Percentiles rank a stretch among this genome's conserved stretches.
These are phyloP conservation scores for Sciurus niger DNA, from an alignment of 2,113 vertebrate species.

Conservation along the genomic window DNA sequence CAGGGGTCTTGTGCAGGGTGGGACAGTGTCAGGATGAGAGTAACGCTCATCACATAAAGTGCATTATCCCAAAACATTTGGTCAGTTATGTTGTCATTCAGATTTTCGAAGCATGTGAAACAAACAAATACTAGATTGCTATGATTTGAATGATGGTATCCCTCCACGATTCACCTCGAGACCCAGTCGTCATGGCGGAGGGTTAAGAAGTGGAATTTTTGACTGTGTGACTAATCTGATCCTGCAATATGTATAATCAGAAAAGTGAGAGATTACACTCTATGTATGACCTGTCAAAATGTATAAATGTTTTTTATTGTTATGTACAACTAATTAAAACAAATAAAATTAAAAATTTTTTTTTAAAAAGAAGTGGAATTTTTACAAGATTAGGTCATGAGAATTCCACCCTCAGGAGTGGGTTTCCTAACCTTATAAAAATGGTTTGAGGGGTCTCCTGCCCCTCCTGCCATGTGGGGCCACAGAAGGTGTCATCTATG, in stretches of 20 bases:
- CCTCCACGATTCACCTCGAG: background rate
- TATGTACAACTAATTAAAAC: too few relatives aligned
- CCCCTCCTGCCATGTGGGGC: background rate
- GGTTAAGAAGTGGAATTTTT: background rate
- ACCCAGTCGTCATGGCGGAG: too few relatives aligned
- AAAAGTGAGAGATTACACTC: too few relatives aligned
- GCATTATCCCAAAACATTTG: background rate
- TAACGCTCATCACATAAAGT: background rate
- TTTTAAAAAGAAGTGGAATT: background rate
- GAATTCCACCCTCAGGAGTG: background rate
- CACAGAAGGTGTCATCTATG: background rate
- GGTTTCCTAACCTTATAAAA: background rate
- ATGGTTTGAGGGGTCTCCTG: background rate
- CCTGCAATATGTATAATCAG: too few relatives aligned
- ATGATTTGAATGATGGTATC: background rate
- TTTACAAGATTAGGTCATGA: background rate
- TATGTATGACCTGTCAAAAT: too few relatives aligned
- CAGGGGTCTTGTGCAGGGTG: background rate
- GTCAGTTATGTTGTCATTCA: background rate
- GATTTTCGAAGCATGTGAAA: background rate
- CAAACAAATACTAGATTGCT: background rate
- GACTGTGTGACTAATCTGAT: too few relatives aligned
- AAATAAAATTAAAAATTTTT: too few relatives aligned
- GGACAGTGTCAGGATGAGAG: background rate
- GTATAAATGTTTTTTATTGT: too few relatives aligned